Evolutionary conservation across 2,113 vertebrate species (phyloP).

Genomic region (Muntiacus muntjak): DNA sequence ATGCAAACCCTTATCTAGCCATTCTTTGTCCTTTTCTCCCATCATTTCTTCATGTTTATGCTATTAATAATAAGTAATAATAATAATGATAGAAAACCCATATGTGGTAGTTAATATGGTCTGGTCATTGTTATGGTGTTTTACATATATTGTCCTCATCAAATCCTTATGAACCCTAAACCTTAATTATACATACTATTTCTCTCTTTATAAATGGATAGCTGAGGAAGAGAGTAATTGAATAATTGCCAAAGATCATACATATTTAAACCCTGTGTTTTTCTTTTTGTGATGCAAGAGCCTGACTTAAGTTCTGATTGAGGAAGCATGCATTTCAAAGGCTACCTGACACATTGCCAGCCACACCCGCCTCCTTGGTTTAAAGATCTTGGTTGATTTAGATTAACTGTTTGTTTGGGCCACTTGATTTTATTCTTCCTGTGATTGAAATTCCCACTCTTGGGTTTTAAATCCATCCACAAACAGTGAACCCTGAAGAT

Average conservation of each 20-base stretch:
- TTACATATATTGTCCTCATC: not conserved
- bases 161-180: not conserved
- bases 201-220: not conserved
- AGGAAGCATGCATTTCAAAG: not conserved
- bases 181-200: not conserved
- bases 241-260: not conserved
- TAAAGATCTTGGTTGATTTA: not conserved
- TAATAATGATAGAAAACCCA: not conserved
- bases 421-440: not conserved
- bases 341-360: not conserved
- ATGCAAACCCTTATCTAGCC: not conserved
- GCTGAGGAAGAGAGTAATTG: not conserved
- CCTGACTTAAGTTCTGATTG: not conserved
- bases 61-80: not conserved
- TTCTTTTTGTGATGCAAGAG: not conserved
- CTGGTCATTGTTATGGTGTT: not conserved
- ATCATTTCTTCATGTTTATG: not conserved
- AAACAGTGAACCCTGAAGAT: not conserved
- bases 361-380: not conserved
- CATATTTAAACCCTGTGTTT: not conserved
- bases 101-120: not conserved
- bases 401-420: not conserved
- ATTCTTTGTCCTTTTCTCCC: not conserved
- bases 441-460: not conserved
- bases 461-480: not conserved